Evolutionary conservation across 2,113 vertebrate species (phyloP).

Genomic region (Ammodytes dubius): DNA sequence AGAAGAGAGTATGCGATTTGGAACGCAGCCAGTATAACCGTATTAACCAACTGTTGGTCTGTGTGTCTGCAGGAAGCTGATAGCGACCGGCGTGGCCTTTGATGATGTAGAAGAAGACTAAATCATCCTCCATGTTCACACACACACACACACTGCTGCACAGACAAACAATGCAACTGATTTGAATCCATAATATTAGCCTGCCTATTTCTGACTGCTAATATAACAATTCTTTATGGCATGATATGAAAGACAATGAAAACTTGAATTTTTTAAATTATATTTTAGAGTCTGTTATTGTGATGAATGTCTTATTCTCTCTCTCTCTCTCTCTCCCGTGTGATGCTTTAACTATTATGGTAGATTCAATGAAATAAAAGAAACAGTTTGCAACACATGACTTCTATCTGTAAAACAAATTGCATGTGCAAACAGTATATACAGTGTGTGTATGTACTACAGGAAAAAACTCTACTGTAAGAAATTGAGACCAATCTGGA

Average conservation of each 20-base stretch:
- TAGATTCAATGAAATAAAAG: constrained; percentile 8
- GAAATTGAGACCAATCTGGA: too few species aligned
- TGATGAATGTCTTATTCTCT: background rate
- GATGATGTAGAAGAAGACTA: constrained; percentile 76
- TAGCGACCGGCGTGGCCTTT: constrained; percentile 80
- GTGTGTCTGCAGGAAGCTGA: constrained; percentile 68
- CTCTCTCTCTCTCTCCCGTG: too few species aligned
- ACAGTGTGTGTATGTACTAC: too few species aligned
- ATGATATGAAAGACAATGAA: too few species aligned
- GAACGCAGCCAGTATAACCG: too few species aligned
- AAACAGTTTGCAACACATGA: background rate
- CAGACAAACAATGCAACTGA: background rate
- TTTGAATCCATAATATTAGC: background rate
- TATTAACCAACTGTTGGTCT: background rate
- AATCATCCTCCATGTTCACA: background rate
- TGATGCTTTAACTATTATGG: background rate
- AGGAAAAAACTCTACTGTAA: too few species aligned
- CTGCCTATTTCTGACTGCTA: too few species aligned
- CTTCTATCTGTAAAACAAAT: too few species aligned
- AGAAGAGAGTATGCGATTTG: too few species aligned
- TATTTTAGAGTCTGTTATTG: background rate
- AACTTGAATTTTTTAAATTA: background rate
- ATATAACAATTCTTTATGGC: background rate
- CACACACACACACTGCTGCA: background rate
- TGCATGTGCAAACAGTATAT: too few species aligned